Evolutionary conservation across 2,888 invertebrate genomes (phyloP), one percentile per base, ranked within the genome.

Genomic region (Sthenelais limicola): DNA sequence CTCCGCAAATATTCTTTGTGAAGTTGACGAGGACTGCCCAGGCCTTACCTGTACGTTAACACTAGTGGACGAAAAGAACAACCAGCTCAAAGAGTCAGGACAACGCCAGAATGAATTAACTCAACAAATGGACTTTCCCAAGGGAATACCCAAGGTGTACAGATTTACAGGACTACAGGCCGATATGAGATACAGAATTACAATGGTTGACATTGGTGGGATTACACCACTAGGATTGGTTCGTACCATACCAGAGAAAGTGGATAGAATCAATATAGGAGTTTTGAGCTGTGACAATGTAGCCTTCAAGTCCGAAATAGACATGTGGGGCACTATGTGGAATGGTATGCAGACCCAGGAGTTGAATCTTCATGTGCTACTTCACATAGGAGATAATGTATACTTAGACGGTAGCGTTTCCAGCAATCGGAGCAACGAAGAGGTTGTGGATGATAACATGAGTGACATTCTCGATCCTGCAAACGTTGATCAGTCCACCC

Each of bases 381-480:
- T 68, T 24, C 68, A 68, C 49, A 47, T 68, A 3, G 68, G 68
- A 21, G 68, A 68, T 47, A 68, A 68, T 68, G 68, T 68, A 2
- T 68, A 68, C 49, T 49, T 68, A 26, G 68, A 68, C 30, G 68
- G 49, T 9, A 49, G 30, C 32, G 48, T 68, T 12, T 68, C 68
- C 9, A 21, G 49, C n/a, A 47, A 68, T 47, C 4, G 47, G 28
- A 30, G 26, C 48, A 68, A 68, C 33, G 30, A 47, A 9, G 49
- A 48, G 28, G 12, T 49, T 2, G 49, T 68, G n/a, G 30, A 12
- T 9, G 49, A 49, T 30, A 18, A 26, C 15, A 26, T 12, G 15
- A 26, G 67, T 21, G n/a, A n/a, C n/a, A 26, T 68, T 1, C 26
- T 68, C 15, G 47, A 68, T 30, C 26, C 68, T 1, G 49, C 47